Base-by-base conservation (phyloP, 2,888 invertebrate species). In the Pantelozetes paolii region DNA sequence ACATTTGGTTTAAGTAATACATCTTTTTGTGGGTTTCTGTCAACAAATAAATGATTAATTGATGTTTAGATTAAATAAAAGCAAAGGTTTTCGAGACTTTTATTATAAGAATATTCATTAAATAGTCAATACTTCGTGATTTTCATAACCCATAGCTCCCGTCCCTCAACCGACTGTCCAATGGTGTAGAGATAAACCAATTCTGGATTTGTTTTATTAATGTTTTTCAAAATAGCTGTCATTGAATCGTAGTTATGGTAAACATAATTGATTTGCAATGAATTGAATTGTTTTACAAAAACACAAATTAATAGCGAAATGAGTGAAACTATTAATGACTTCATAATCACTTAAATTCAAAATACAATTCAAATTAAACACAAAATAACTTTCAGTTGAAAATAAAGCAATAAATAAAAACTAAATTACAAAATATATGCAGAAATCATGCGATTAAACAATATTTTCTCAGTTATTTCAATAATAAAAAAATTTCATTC, bases 91-190 rank as follows among this genome's bases (percentile, higher is more conserved):
- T n/a, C n/a, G n/a, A n/a, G n/a, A n/a, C n/a, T n/a, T n/a, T n/a
- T n/a, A n/a, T n/a, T n/a, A n/a, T n/a, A n/a, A n/a, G n/a, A n/a
- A n/a, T n/a, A n/a, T n/a, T n/a, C n/a, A 48, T 15, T 9, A 48
- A 48, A n/a, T 9, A 9, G 3, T n/a, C 5, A 48, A 48, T 69
- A 73, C 42, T 76, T 74, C 13, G 77, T 77, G 28, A 94, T 89
- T 59, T 94, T 94, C 89, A 95, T 88, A 76, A 95, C 95, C 95
- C 94, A 95, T 23, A 96, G 85, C 80, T 95, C 93, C 71, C 92
- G 88, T 74, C 92, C 94, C 88, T 92, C 90, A 6, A 93, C 91
- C 40, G 93, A 92, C 83, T 93, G 92, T 76, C 95, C 96, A 80
- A 95, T 92, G 75, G 93, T 92, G 84, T 95, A 95, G 42, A 96